Evolutionary conservation across 1,140 invertebrate genomes (phyloP), one percentile per base, ranked within the genome.

Genomic region (Pseudachorutes palmiensis): DNA sequence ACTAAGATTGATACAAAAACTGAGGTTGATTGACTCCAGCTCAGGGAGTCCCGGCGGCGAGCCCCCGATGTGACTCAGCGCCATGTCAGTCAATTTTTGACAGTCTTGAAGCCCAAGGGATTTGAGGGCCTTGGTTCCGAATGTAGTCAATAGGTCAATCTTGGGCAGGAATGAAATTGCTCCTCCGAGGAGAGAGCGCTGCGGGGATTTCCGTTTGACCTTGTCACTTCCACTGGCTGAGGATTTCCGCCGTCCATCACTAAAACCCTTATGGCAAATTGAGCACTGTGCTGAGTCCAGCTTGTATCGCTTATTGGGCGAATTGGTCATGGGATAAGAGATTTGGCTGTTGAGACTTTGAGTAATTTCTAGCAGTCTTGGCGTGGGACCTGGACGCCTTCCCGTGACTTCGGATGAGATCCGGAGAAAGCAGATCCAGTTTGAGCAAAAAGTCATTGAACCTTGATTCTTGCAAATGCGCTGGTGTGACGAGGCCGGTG

Each of bases 1-100:
- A 1, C 91, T 94, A 30, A 97, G 87, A 69, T 89, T 91, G 0
- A 93, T 88, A 80, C 93, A 97, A 76, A 97, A 97, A 72, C 90
- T 94, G 3, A 97, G 82, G 78, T 97, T 97, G 66, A 97, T 89
- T 32, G 85, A 88, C 74, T 87, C 87, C 5, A 96, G 80, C 55
- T 84, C 84, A n/a, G 83, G 83, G 69, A 97, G 81, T 36, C 92
- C 91, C 36, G 83, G 80, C 12, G 51, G 51, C 9, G 12, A 24
- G 5, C 51, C 51, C 51, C 90, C 88, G 19, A 94, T 85, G 78
- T 93, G 87, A 72, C 86, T 87, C 48, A 97, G 80, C 0, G 91
- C 88, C 72, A 94, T 91, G 79, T 97, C 94, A 32, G 90, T 91
- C 16, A 97, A 78, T 74, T 92, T 86, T 79, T 96, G 93, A 80